Evolutionary conservation across 2,797 vertebrate genomes (phyloP), one percentile per base, ranked within the genome.

Genomic region (Hippoglossus hippoglossus): DNA sequence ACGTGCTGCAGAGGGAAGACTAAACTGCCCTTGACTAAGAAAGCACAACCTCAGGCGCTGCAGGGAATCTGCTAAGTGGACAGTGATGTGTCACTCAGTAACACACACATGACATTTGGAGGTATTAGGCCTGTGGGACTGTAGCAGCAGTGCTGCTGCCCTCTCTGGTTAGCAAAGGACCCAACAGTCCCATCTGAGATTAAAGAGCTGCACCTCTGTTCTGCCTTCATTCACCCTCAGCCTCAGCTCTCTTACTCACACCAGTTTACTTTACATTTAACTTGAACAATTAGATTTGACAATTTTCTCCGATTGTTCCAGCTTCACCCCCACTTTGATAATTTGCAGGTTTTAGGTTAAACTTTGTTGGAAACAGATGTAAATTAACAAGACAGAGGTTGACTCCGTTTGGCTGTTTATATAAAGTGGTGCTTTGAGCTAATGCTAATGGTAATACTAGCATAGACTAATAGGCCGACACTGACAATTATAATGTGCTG

Each of bases 131-230:
- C 74, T 49, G 52, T 61, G 86, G 85, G 86, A 82, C 67, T 41
- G 71, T 51, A 15, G 25, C 71, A 73, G 73, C 49, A 28, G 69
- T 25, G 59, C 65, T 82, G 76, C 67, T 77, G 78, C 80, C 87
- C 86, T 85, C 69, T 77, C 82, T 86, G 66, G 75, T 91, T 89
- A 90, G 82, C 82, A 70, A 70, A 83, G 84, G 83, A 88, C 84
- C 79, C 46, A 57, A 46, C 66, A 44, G 68, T 79, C 80, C 80
- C 63, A 81, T 66, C 59, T 66, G 81, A 55, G 52, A 54, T 59
- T n/a, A 52, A 55, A 41, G 51, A 58, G 56, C 70, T 47, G 56
- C 47, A 57, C 77, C 59, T 67, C 67, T 67, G n/a, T 65, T 71
- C 34, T 50, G 55, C 24, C 39, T 76, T 49, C 7, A 63, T 59